Base-by-base conservation (phyloP, 2,113 vertebrate species). In the Erythrolamprus reginae region DNA sequence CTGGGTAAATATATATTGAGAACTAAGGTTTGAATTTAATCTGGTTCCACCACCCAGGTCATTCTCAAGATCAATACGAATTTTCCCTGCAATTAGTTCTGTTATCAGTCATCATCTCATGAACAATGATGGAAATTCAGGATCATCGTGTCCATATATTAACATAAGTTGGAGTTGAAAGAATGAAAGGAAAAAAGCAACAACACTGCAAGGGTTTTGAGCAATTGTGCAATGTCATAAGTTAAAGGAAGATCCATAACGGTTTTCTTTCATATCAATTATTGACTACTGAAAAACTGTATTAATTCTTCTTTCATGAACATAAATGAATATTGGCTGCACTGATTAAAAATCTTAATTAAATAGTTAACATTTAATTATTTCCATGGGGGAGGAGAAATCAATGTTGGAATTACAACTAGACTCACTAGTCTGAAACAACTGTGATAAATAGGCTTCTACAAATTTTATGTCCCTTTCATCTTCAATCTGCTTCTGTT, bases 261-360 rank as follows among this genome's bases (percentile, higher is more conserved):
- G 33, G 19, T 83, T 91, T 83, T n/a, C 50, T 82, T 87, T 87
- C 55, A 17, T 91, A 91, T 87, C 85, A 70, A 58, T 87, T 91
- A 83, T 83, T 83, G 86, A 88, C 70, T 61, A 47, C 24, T 3
- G 13, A 88, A 87, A 10, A 10, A 52, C 28, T 23, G 17, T n/a
- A 83, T 83, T 83, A 58, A 88, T 88, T 88, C 61, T 83, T 55
- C 47, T 56, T 77, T 21, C 42, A 38, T 38, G 55, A 45, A 28
- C 56, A 88, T 58, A 82, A 83, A 83, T 50, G 82, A 77, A 53
- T 58, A 91, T 70, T 83, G 90, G 50, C 28, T 38, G 42, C 7
- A 3, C 86, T 33, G 42, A 88, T 91, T 91, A 50, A 82, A 87
- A 83, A 50, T 58, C 70, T 55, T 88, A 83, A 88, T 88, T 83